These are phyloP conservation scores for Empidonax alnorum DNA, from an alignment of 2,113 vertebrate genomes.

Conservation along the genomic window DNA sequence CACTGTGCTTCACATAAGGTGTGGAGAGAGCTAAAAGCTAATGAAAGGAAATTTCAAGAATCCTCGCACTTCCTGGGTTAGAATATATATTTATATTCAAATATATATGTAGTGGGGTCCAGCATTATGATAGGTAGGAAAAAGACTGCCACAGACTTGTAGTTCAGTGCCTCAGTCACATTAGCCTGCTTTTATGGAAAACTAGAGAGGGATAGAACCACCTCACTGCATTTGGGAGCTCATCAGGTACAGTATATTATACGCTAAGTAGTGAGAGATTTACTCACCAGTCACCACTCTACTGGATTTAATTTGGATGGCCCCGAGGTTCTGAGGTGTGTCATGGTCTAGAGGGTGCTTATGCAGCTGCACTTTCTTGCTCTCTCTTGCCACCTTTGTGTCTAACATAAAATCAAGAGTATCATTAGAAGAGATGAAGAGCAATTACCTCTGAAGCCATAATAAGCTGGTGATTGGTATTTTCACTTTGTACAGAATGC, in stretches of 20 bases:
- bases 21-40: background rate
- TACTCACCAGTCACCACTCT: background rate
- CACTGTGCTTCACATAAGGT: slow-evolving; percentile 12
- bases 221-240: background rate
- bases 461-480: background rate
- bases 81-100: background rate
- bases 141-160: background rate
- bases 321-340: background rate
- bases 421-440: background rate
- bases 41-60: background rate
- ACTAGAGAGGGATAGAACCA: background rate
- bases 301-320: background rate
- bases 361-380: background rate
- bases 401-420: background rate
- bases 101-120: background rate
- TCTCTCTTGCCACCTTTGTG: background rate
- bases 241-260: background rate
- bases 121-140: background rate
- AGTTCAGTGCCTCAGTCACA: background rate
- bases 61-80: background rate
- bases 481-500: background rate
- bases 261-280: background rate
- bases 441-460: background rate
- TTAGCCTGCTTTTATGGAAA: background rate
- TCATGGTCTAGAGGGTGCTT: background rate